Percentiles rank a stretch among this genome's conserved stretches.
Evolutionary conservation across 2,888 invertebrate genomes (phyloP).

Genomic region (Pheosia tremula): DNA sequence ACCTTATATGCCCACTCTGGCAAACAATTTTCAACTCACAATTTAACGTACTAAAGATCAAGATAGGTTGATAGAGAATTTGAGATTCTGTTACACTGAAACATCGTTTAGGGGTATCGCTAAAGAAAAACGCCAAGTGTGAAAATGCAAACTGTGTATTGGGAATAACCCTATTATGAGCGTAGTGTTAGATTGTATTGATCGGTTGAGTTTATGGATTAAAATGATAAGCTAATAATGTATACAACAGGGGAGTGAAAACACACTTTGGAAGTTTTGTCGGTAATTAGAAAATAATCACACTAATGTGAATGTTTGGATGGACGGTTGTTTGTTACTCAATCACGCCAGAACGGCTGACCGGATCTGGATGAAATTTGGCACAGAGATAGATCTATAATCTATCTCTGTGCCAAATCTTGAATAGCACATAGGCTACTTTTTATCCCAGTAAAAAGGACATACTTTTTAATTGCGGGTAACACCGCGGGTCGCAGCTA

Average conservation of each 20-base stretch:
- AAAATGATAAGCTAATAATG: slow-evolving; percentile 11
- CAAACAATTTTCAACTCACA: slow-evolving; percentile 14
- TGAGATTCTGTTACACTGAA: slow-evolving; percentile 20
- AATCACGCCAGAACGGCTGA: too few species aligned
- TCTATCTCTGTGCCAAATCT: too few species aligned
- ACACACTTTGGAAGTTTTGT: too few species aligned
- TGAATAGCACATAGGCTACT: too few species aligned
- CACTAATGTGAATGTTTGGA: too few species aligned
- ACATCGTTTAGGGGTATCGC: slow-evolving; percentile 27
- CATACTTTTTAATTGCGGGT: too few species aligned
- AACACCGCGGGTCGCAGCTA: too few species aligned
- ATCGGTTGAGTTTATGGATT: slow-evolving; percentile 22
- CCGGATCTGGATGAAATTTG: too few species aligned
- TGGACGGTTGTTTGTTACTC: too few species aligned
- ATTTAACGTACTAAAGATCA: not conserved
- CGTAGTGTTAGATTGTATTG: slow-evolving; percentile 27
- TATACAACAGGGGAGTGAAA: not conserved
- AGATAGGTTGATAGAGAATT: not conserved
- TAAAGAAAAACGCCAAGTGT: slow-evolving; percentile 39
- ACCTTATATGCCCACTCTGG: slow-evolving; percentile 16
- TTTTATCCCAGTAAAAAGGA: too few species aligned
- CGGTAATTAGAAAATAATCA: too few species aligned
- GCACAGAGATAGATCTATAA: too few species aligned
- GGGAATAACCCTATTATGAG: slow-evolving; percentile 31
- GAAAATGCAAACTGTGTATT: slow-evolving; percentile 39